Conservation (phyloP, 2,797 vertebrate species). For the Eulemur rubriventer region DNA sequence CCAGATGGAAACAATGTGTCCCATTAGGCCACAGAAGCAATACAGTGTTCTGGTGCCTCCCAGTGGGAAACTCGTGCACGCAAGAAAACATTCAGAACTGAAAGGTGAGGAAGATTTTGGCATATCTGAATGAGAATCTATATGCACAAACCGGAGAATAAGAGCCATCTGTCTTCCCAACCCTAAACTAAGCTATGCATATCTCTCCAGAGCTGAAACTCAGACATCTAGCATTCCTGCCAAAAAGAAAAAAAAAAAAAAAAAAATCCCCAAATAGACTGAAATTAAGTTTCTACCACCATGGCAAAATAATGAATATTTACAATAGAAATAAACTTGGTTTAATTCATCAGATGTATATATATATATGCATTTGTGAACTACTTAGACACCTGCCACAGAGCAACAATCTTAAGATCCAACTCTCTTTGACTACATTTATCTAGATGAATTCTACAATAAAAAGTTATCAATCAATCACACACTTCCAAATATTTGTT, state of each 20-base stretch:
- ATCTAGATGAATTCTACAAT: neutral
- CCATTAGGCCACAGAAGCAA: neutral
- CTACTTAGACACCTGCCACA: neutral
- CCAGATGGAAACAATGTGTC: neutral
- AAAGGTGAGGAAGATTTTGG: neutral
- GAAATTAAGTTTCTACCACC: neutral
- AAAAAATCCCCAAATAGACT: neutral
- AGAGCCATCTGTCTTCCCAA: neutral
- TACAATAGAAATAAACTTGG: neutral
- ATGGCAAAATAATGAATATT: neutral
- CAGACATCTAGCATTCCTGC: neutral
- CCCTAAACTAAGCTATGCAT: neutral
- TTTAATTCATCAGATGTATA: neutral
- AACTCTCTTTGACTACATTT: neutral
- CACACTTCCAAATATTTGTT: neutral
- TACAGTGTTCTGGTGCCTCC: conserved; percentile 25
- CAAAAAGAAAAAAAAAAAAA: neutral
- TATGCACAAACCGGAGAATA: neutral
- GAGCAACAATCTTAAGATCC: neutral
- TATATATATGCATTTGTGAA: neutral
- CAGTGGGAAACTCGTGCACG: neutral
- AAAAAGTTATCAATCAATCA: neutral
- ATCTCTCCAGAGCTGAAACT: neutral
- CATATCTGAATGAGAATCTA: neutral
- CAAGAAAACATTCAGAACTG: neutral